Evolutionary conservation across 2,797 vertebrate species (phyloP), one percentile per base, ranked within the genome.

Genomic region (Hyperoplus lanceolatus): DNA sequence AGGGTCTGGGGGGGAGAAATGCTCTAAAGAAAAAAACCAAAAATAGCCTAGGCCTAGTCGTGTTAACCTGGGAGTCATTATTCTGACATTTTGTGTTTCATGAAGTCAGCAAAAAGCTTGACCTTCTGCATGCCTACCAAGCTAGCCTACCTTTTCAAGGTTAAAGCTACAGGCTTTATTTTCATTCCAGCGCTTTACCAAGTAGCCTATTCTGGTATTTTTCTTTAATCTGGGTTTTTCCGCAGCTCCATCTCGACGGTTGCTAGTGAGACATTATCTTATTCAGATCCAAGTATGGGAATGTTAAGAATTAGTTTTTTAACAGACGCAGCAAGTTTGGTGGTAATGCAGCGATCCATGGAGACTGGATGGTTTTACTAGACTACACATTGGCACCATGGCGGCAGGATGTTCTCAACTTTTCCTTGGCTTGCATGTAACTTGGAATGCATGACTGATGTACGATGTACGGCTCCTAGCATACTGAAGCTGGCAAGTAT

Each of bases 351-450:
- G 56, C 39, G 29, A 18, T 36, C 41, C 62, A 54, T 36, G 46
- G 45, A 75, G 70, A 82, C 70, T 60, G 51, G 29, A 29, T 29
- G 29, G 51, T 48, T 10, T 57, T 64, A 59, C 29, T 63, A 3
- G 39, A 6, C 29, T 29, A 29, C 29, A 29, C 29, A 21, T 11
- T 21, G 14, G 6, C 64, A 41, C 36, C 18, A 1, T 13, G 10
- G 45, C 39, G 9, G 11, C 0, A 5, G 43, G 38, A 42, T 45
- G 36, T 42, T 66, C 70, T 61, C 54, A 8, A 9, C 63, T 59
- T 48, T 36, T 57, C 38, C 63, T 42, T 39, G 59, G 15, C 65
- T 70, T 63, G 21, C 8, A 18, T 68, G 16, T 45, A 36, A 59
- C 54, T 45, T 60, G 63, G 38, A 59, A 18, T 60, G 46, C 50